Percentiles rank a stretch among this genome's conserved stretches.
These are phyloP conservation scores for Urocolius indicus DNA, from an alignment of 2,113 vertebrate species.

Conservation along the genomic window DNA sequence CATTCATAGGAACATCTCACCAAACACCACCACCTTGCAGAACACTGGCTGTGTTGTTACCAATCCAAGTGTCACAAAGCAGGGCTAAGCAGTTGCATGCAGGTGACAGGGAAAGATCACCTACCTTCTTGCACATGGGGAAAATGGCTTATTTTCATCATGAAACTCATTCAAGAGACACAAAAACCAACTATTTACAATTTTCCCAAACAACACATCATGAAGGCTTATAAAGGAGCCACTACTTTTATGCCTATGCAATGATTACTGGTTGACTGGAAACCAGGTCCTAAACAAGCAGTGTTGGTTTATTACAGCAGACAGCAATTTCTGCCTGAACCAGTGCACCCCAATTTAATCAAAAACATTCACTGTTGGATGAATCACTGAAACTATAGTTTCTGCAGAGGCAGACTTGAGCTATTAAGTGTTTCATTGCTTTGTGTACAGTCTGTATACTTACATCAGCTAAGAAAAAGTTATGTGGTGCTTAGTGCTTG, in stretches of 20 bases:
- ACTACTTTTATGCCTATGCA: not conserved
- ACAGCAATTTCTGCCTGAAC: not conserved
- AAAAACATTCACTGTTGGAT: fast-evolving
- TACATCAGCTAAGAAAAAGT: not conserved
- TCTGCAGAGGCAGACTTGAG: not conserved
- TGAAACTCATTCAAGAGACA: not conserved
- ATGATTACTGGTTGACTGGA: not conserved
- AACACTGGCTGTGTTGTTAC: not conserved
- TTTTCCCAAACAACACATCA: not conserved
- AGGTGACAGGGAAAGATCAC: not conserved
- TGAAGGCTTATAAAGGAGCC: not conserved
- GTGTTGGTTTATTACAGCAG: not conserved
- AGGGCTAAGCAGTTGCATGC: not conserved
- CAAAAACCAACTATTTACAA: not conserved
- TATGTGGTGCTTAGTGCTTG: not conserved
- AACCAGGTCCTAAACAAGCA: not conserved
- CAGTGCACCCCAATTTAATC: not conserved
- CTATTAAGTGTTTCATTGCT: not conserved
- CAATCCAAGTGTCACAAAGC: not conserved
- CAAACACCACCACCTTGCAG: not conserved
- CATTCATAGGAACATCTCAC: not conserved
- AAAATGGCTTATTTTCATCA: not conserved
- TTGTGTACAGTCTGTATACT: fast-evolving
- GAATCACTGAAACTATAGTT: not conserved
- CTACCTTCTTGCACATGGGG: not conserved